Evolutionary conservation across 2,888 invertebrate genomes (phyloP).

Genomic region (Pammene fasciana): DNA sequence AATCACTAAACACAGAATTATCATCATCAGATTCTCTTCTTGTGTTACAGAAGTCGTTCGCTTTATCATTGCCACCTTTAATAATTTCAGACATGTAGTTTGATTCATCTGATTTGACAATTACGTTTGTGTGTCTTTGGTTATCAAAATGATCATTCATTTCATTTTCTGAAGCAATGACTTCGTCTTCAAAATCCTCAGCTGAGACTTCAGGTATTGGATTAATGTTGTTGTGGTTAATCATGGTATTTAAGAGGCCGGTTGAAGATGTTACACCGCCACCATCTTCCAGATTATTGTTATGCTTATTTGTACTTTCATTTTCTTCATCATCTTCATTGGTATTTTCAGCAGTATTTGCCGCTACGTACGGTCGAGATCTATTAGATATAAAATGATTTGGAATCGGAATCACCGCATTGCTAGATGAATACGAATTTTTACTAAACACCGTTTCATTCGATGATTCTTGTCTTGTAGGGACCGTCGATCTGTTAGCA

Average conservation of each 20-base stretch:
- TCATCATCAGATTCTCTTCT: conserved; percentile 37
- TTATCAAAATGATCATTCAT: conserved; percentile 16
- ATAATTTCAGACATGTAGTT: conserved; percentile 44
- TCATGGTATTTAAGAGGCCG: conserved; percentile 58
- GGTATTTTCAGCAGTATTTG: background rate
- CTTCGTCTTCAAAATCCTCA: conserved; percentile 42
- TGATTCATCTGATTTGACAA: conserved; percentile 34
- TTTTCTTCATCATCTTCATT: conserved; percentile 29
- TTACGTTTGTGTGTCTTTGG: background rate
- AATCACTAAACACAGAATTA: conserved; percentile 44
- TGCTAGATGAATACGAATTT: conserved; percentile 28
- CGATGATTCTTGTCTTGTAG: conserved; percentile 33
- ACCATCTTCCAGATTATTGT: conserved; percentile 7
- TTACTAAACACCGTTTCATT: conserved; percentile 29
- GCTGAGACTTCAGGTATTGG: conserved; percentile 2
- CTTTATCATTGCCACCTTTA: conserved; percentile 36
- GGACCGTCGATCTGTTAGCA: conserved; percentile 46
- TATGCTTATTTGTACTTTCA: background rate
- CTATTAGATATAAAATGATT: conserved; percentile 12
- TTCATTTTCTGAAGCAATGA: conserved; percentile 8
- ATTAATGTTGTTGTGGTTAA: conserved; percentile 35
- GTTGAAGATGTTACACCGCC: conserved; percentile 55
- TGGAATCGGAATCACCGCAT: conserved; percentile 10
- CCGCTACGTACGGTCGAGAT: background rate
- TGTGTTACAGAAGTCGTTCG: conserved; percentile 1